Base-by-base conservation (phyloP, 2,113 vertebrate species). In the Stigmatopora nigra region DNA sequence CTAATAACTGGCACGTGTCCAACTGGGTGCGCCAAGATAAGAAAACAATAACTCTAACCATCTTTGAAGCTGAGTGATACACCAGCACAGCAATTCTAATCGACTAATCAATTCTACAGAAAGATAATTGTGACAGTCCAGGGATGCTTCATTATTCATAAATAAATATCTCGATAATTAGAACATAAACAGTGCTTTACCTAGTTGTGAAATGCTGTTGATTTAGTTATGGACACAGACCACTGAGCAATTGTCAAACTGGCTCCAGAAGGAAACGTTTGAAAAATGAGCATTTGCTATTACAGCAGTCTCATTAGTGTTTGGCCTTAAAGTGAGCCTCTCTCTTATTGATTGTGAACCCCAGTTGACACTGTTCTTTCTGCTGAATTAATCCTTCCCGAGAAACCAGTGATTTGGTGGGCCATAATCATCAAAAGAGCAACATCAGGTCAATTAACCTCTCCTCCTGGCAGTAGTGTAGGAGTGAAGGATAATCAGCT, bases 271-370 rank as follows among this genome's bases (percentile, higher is more conserved):
- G 64, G 69, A 41, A 86, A 64, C 84, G 78, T 82, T 86, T 81
- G 78, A 88, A 80, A 86, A 82, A 89, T 88, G 82, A 90, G 88
- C 89, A 86, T 90, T 88, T 49, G 71, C 85, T 87, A 89, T 89
- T 87, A 87, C 58, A 68, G 72, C 80, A 17, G 63, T 79, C 77
- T 89, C 82, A 85, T 90, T 88, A 87, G 73, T 45, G 71, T 75
- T 81, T 89, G 88, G 89, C 88, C 88, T 90, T 91, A 84, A 86
- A 75, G 68, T 61, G 44, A 72, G 72, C 71, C 71, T 76, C 75
- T 68, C 70, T 58, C 31, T 19, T 86, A 91, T 90, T 65, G 88
- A 90, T 89, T 63, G 70, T 64, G 25, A 60, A 71, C 71, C 68
- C 15, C 46, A 15, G 72, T 70, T 64, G 71, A 78, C 69, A 41